Evolutionary conservation across 2,797 vertebrate species (phyloP), one percentile per base, ranked within the genome.

Genomic region (Coregonus suidteri): DNA sequence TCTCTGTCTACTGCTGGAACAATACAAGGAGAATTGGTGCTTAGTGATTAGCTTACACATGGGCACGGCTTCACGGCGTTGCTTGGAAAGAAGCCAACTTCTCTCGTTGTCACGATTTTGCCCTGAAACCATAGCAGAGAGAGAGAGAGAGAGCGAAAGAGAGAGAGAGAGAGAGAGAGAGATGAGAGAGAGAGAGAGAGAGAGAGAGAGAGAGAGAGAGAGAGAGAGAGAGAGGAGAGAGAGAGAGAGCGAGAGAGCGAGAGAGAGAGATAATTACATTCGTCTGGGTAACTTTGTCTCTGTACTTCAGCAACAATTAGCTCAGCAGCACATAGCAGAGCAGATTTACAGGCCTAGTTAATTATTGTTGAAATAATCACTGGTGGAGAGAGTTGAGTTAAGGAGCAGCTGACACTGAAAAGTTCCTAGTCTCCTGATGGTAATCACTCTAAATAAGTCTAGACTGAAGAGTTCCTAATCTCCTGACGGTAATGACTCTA

Each of bases 51-150:
- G 94, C 98, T 97, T 94, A 99, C 98, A 90, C 97, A 99, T 14
- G 97, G 98, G 77, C 94, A 96, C 1, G 98, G 98, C 88, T 96
- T 98, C 81, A 99, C 98, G 25, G 96, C 94, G 30, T 98, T 95
- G 81, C 97, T 98, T 75, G 98, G 98, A 86, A 99, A 99, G 93
- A 96, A 99, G 91, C 98, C 98, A 90, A 97, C 91, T 81, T 98
- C 97, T 86, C 95, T 96, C 16, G 95, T 97, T 64, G 95, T 91
- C 91, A 97, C 89, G 90, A 97, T 96, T 93, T 94, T 96, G 78
- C 98, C 97, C 98, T 99, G 93, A 82, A 91, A 94, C 75, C 90
- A 93, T 75, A 88, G 37, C 16, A 31, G 62, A 90, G 71, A 59
- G 53, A 74, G 16, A 74, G 54, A 18, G 15, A 15, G 53, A 54